Base-by-base conservation (phyloP, 2,888 invertebrate species). In the Epinotia nisella region DNA sequence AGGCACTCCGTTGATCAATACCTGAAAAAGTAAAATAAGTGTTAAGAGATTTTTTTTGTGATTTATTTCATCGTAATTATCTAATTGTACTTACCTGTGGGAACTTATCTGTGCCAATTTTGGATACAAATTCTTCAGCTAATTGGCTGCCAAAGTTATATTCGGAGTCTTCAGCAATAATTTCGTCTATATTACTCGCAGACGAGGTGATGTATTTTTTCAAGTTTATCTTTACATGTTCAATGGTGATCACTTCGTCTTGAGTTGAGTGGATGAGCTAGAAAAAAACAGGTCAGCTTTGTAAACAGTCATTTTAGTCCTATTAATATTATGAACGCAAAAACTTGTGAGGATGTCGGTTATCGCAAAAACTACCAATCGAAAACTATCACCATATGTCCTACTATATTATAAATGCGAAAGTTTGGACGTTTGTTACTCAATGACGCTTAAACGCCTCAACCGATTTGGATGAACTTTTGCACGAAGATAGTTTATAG, bases 1-100 rank as follows among this genome's bases (percentile, higher is more conserved):
- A 0, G 98, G 98, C 56, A 98, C 96, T 2, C 99, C 99, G 89
- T 99, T 99, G 71, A 99, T 90, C 68, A 99, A 90, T 0, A 97
- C 98, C 94, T 97, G 15, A n/a, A 15, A 1, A 49, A 49, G 49
- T 49, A 49, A 49, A 49, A 49, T 13, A 49, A n/a, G 4, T 49
- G n/a, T 45, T 45, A 15, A 5, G 9, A 9, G 9, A 9, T 7
- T 9, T 35, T 9, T 0, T 9, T 35, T 29, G 7, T 9, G 9
- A 7, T 7, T 35, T 35, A 9, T 1, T 24, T 9, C 7, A 1
- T 35, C 7, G 35, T 35, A 35, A 35, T 35, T 35, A 9, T 35
- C 35, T 35, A 35, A 7, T 9, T 35, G 35, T 35, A 35, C 76
- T 78, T 80, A 94, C 95, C 90, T 95, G 95, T 0, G 98, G 97